A percentile compares a stretch with the other conserved stretches of the same genome.
phyloP scores from a whole-genome alignment of 1,140 invertebrate genomes.

The Prorops nasuta region DNA sequence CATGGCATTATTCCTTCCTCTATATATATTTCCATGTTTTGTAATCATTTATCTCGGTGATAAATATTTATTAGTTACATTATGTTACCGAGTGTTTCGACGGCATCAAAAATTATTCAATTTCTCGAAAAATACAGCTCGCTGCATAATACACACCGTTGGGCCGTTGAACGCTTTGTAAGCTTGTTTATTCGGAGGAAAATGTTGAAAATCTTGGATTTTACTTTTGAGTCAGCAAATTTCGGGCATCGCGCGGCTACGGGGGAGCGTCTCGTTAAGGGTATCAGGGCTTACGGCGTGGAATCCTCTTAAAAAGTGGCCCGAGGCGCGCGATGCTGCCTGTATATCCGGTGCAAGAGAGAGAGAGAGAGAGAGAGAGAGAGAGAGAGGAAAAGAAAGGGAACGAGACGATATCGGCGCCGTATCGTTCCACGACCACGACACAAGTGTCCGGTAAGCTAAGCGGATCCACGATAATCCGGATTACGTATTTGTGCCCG shows the following conservation, averaged over 20 bases:
- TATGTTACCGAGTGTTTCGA: too few relatives aligned
- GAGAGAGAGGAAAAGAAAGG: constrained; percentile 15
- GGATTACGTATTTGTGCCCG: constrained; percentile 53
- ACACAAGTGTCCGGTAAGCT: constrained; percentile 52
- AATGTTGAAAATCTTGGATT: too few relatives aligned
- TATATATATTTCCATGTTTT: too few relatives aligned
- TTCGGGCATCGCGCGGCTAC: background rate
- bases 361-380: background rate
- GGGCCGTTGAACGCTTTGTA: too few relatives aligned
- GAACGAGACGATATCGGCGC: constrained; percentile 29
- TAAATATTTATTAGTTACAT: too few relatives aligned
- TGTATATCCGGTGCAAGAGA: too few relatives aligned
- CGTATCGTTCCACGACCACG: constrained; percentile 39
- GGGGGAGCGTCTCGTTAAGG: constrained; percentile 27
- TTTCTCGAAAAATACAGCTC: too few relatives aligned
- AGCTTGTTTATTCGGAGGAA: too few relatives aligned
- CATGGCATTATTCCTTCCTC: too few relatives aligned
- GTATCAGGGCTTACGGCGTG: constrained; percentile 27
- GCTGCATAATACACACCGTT: too few relatives aligned
- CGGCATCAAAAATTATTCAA: too few relatives aligned
- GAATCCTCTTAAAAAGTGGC: constrained; percentile 35
- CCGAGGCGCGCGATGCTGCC: constrained; percentile 17
- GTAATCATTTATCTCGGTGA: too few relatives aligned
- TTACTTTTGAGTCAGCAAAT: background rate
- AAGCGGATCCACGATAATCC: constrained; percentile 57